Evolutionary conservation across 2,888 invertebrate species (phyloP), one percentile per base, ranked within the genome.

Genomic region (Ceriagrion tenellum): DNA sequence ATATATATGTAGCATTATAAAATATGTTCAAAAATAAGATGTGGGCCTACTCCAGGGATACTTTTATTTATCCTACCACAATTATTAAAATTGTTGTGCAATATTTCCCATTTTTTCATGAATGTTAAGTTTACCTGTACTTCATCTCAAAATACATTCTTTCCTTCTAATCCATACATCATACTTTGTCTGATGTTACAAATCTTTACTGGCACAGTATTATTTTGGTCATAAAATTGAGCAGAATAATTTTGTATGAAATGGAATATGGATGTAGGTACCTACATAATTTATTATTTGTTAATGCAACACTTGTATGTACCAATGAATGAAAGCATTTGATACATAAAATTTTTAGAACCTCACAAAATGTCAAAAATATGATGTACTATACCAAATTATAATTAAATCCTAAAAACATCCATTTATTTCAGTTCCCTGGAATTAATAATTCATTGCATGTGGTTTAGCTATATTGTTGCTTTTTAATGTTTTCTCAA

Each of bases 251-350:
- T 81, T 81, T 81, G 35, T 81, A 35, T 81, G 35, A 81, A 6
- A 35, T 81, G 81, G 81, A 81, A 81, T 35, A 35, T 81, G 81
- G 35, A 13, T 26, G 26, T 81, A 81, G 10, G 26, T 81, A 81
- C 26, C 18, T 69, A 26, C 18, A 69, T 69, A 26, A 69, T 81
- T 81, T 81, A 30, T 35, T 81, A 13, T 81, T 89, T n/a, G 47
- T 93, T n/a, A 30, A 93, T 74, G 26, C 23, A 69, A 93, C 47
- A 93, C n/a, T 93, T 93, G 69, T 47, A 47, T n/a, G 69, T 93
- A 47, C 69, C 69, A n/a, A 63, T 63, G 47, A 93, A 93, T 69
- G 40, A 93, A 74, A 63, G 30, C 16, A 16, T 40, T 89, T 93
- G 47, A 40, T 69, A 93, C 47, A 47, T 93, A 40, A 93, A 93